Evolutionary conservation across 2,888 invertebrate species (phyloP), one percentile per base, ranked within the genome.

Genomic region (Troglohyphantes excavatus): DNA sequence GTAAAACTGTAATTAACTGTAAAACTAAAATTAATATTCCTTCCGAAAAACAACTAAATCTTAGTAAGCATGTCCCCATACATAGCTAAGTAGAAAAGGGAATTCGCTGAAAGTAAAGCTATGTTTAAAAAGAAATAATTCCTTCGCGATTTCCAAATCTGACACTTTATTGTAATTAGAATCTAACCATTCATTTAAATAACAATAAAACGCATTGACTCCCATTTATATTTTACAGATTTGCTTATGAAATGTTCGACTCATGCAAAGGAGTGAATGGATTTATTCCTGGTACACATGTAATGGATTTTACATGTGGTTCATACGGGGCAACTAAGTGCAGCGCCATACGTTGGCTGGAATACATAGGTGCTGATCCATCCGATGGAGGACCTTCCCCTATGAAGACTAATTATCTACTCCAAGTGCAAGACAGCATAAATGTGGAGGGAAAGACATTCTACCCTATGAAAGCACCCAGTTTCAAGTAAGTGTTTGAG

Each of bases 251-350:
- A 3, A 65, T 27, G 27, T 65, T 27, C 13, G 65, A 65, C 6
- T 65, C 65, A 9, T 65, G 65, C 26, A 65, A n/a, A 27, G 65
- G n/a, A 65, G 65, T 65, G 1, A 26, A 65, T 17, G 65, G 65
- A 5, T 27, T 65, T 21, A 27, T 65, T 65, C 65, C 65, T 2
- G 65, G 65, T 9, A 27, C 65, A n/a, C 27, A n/a, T 65, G 26
- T 65, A 9, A 21, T 27, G 17, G 65, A 65, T n/a, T 65, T 65
- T 13, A 13, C 27, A 6, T 65, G 65, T 27, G 65, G 65, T 17
- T n/a, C 65, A 5, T 65, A 11, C 0, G 65, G 65, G 9, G 21
- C 19, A 2, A 26, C 65, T n/a, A 26, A 26, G 21, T 65, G 65
- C 27, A 65, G 27, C 27, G 3, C 27, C 27, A 21, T 26, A 65